These are phyloP conservation scores for Tipula helvola DNA, from an alignment of 2,888 invertebrate genomes.

Conservation along the genomic window DNA sequence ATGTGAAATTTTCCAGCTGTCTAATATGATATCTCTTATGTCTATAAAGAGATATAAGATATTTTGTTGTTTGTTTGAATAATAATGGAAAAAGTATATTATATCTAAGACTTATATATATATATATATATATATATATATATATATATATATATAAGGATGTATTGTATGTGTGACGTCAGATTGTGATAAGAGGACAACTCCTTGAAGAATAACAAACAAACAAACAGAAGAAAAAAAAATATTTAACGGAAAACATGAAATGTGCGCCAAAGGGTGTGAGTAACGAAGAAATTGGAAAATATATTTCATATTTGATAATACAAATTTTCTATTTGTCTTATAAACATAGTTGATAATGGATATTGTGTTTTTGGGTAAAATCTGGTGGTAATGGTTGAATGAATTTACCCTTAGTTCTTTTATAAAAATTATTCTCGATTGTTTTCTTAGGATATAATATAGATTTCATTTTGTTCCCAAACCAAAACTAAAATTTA, in stretches of 20 bases:
- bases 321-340: not conserved
- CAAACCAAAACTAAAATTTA: not conserved
- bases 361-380: not conserved
- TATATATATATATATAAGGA: not conserved
- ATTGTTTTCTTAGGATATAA: not conserved
- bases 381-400: not conserved
- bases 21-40: conserved; percentile 6
- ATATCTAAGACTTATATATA: not conserved
- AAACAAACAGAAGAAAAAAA: not conserved
- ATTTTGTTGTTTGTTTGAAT: not conserved
- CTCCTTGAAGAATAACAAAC: not conserved
- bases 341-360: not conserved
- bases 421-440: not conserved
- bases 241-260: not conserved
- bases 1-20: conserved; percentile 9
- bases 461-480: not conserved
- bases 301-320: not conserved
- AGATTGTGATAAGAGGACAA: not conserved
- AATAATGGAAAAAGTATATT: not conserved
- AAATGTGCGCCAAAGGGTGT: not conserved
- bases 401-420: not conserved
- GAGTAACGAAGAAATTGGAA: not conserved
- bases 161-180: not conserved
- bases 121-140: no score
- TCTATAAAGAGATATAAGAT: not conserved